phyloP scores from a whole-genome alignment of 1,140 invertebrate species.

The Brachionus calyciflorus region DNA sequence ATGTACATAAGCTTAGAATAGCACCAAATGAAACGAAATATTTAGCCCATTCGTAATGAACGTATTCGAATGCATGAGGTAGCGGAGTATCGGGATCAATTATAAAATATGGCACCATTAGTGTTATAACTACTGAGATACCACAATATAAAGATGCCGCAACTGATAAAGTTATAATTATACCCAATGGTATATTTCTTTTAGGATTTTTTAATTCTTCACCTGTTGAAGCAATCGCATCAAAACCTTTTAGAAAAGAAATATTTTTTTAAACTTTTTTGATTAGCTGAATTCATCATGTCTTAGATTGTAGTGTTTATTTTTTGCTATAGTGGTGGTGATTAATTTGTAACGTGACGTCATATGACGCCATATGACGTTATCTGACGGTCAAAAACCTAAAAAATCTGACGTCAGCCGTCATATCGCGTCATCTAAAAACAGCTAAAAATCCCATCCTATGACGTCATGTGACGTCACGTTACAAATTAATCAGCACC shows the following conservation, averaged over 20 bases:
- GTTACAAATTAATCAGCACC: too few relatives aligned
- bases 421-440: too few relatives aligned
- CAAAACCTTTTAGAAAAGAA: conserved; percentile 11
- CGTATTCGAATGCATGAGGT: conserved; percentile 84
- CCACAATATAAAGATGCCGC: conserved; percentile 52
- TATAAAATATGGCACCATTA: conserved; percentile 75
- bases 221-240: conserved; percentile 29
- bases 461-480: too few relatives aligned
- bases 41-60: conserved; percentile 73
- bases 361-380: too few relatives aligned
- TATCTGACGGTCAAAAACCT: too few relatives aligned
- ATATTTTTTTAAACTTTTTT: conserved; percentile 52
- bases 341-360: too few relatives aligned
- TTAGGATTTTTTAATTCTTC: conserved; percentile 50
- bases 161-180: conserved; percentile 50
- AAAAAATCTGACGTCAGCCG: too few relatives aligned
- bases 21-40: conserved; percentile 78
- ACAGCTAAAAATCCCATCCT: too few relatives aligned
- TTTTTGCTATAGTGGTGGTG: too few relatives aligned
- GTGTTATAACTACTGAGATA: conserved; percentile 50
- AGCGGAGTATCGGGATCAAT: conserved; percentile 80
- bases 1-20: conserved; percentile 44
- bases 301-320: too few relatives aligned
- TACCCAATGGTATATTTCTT: conserved; percentile 52
- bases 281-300: conserved; percentile 70